A percentile compares a stretch with the other conserved stretches of the same genome.
These are phyloP conservation scores for Ophioninae sp. DNA, from an alignment of 2,888 invertebrate genomes.

Conservation along the genomic window DNA sequence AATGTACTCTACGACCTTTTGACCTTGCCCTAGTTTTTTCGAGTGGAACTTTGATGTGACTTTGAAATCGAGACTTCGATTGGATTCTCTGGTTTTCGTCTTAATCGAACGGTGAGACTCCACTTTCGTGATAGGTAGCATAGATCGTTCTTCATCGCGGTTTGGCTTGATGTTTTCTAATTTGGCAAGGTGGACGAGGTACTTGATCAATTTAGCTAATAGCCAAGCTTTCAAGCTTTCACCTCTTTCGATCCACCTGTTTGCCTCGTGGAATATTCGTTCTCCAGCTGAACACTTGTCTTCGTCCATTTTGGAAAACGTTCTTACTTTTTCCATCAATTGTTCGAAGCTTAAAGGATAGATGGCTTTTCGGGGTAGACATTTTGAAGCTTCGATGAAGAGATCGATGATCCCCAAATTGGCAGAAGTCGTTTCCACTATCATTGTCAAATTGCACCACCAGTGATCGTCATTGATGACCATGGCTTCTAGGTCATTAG, in stretches of 20 bases:
- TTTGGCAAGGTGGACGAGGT: constrained; percentile 72
- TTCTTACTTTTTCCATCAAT: constrained; percentile 64
- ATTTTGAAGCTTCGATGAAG: constrained; percentile 68
- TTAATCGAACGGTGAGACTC: constrained; percentile 50
- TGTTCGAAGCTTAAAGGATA: constrained; percentile 67
- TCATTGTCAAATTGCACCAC: constrained; percentile 72
- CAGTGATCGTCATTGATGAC: constrained; percentile 73
- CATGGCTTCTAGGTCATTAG: constrained; percentile 62
- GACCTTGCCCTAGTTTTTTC: constrained; percentile 83
- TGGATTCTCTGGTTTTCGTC: constrained; percentile 55
- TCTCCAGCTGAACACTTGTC: constrained; percentile 66
- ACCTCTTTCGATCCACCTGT: constrained; percentile 56
- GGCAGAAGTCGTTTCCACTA: constrained; percentile 69
- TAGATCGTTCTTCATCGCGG: constrained; percentile 69
- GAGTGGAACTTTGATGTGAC: constrained; percentile 81
- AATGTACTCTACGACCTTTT: constrained; percentile 82
- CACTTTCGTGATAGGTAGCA: constrained; percentile 64
- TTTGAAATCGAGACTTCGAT: constrained; percentile 66
- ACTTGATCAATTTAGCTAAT: constrained; percentile 73
- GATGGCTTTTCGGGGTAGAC: constrained; percentile 68
- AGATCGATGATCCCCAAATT: constrained; percentile 65
- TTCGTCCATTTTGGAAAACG: constrained; percentile 66
- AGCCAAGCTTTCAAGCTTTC: constrained; percentile 68
- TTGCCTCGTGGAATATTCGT: constrained; percentile 70
- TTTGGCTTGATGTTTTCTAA: constrained; percentile 65